A percentile compares a stretch with the other conserved stretches of the same genome.
Conservation (phyloP, 1,140 invertebrate species). For the Drosophila navojoa region DNA sequence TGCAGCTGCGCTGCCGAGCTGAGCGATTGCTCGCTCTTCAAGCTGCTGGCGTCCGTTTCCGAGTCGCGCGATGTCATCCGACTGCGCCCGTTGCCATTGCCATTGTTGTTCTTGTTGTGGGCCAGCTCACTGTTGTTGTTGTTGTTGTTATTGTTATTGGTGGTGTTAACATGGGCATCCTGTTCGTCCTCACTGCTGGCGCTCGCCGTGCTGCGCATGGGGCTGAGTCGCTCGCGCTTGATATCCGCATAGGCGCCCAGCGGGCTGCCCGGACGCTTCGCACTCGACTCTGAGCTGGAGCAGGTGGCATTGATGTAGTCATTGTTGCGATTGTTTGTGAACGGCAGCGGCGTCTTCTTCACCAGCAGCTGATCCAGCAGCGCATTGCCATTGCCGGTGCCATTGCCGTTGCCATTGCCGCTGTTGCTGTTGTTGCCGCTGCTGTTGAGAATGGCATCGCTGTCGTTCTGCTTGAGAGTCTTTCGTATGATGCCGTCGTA, state of each 20-base stretch:
- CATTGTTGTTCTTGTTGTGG: constrained; percentile 72
- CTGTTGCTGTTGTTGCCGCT: constrained; percentile 66
- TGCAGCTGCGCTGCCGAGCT: constrained; percentile 31
- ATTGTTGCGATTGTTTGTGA: constrained; percentile 69
- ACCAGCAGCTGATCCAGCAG: constrained; percentile 89
- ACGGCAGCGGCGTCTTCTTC: constrained; percentile 86
- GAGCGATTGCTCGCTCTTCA: constrained; percentile 69
- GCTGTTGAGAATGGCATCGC: constrained; percentile 7
- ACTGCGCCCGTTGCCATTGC: constrained; percentile 63
- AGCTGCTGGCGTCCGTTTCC: constrained; percentile 75
- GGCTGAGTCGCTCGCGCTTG: constrained; percentile 75
- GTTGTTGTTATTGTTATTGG: constrained; percentile 13
- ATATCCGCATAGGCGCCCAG: constrained; percentile 67
- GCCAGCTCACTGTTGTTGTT: constrained; percentile 70
- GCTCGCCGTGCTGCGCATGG: constrained; percentile 50
- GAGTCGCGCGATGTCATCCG: constrained; percentile 77
- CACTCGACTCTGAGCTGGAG: constrained; percentile 37
- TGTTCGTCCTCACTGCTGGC: constrained; percentile 64
- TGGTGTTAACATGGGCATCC: not conserved
- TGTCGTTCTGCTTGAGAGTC: constrained; percentile 84
- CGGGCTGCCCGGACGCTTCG: constrained; percentile 74
- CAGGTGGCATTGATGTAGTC: constrained; percentile 62
- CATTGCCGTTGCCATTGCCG: constrained; percentile 81
- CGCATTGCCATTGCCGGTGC: constrained; percentile 87
- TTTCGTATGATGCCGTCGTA: constrained; percentile 92